These are phyloP conservation scores for Synchiropus splendidus DNA, from an alignment of 2,113 vertebrate genomes.

Conservation along the genomic window DNA sequence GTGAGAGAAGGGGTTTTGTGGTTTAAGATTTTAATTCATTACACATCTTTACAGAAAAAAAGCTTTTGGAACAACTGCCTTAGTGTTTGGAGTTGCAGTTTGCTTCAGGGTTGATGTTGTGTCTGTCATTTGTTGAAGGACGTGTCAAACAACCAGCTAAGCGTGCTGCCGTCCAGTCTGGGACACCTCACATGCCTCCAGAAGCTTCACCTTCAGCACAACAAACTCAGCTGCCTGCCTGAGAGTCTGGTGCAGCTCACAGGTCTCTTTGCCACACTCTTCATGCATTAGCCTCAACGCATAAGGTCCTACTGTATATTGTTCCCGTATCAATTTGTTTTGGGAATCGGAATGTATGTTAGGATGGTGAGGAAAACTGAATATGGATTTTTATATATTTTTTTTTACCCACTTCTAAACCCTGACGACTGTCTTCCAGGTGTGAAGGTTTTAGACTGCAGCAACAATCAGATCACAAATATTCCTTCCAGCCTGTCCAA, in stretches of 20 bases:
- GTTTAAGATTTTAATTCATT: too few species aligned
- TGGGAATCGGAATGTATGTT: too few species aligned
- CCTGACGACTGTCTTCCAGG: conserved; percentile 52
- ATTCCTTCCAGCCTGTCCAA: conserved; percentile 71
- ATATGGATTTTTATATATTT: too few species aligned
- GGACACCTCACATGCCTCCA: conserved; percentile 67
- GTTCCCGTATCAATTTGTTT: too few species aligned
- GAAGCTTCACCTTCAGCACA: conserved; percentile 75
- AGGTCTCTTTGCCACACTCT: conserved; percentile 13
- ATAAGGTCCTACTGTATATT: too few species aligned
- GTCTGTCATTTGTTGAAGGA: conserved; percentile 60
- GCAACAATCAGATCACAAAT: conserved; percentile 78
- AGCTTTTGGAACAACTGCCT: too few species aligned
- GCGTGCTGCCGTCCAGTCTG: conserved; percentile 68
- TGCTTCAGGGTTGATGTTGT: background rate
- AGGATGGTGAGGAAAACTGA: background rate
- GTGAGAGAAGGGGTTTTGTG: too few species aligned
- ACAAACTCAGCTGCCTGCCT: conserved; percentile 78
- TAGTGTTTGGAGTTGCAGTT: too few species aligned
- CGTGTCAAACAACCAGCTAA: conserved; percentile 79
- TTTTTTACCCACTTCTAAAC: too few species aligned
- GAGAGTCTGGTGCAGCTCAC: conserved; percentile 73
- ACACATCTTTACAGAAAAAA: too few species aligned
- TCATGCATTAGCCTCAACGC: too few species aligned
- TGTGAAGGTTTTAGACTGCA: conserved; percentile 84